A percentile compares a stretch with the other conserved stretches of the same genome.
Conservation (phyloP, 2,797 vertebrate genomes). For the Echeneis naucrates region DNA sequence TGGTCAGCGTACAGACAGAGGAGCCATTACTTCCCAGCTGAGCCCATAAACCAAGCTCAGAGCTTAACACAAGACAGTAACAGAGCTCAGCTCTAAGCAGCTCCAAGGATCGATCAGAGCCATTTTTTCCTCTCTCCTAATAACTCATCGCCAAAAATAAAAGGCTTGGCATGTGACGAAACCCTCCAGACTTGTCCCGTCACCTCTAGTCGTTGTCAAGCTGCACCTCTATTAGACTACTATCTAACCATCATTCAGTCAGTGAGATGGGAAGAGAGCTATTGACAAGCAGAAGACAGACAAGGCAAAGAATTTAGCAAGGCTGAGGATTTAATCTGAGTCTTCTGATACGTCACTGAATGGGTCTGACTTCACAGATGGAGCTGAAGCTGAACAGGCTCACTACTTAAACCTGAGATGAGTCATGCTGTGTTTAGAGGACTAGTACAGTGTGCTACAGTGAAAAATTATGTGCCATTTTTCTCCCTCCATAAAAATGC, state of each 20-base stretch:
- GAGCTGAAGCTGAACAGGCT: slow-evolving; percentile 30
- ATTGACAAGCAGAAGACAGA: slow-evolving; percentile 34
- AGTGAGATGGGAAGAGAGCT: slow-evolving; percentile 4
- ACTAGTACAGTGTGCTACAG: background rate
- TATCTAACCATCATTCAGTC: slow-evolving; percentile 47
- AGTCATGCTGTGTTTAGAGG: slow-evolving; percentile 22
- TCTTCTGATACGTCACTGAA: slow-evolving; percentile 28
- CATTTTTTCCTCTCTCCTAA: slow-evolving; percentile 7
- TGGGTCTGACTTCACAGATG: slow-evolving; percentile 31
- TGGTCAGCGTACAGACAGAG: slow-evolving; percentile 67
- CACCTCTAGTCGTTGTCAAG: slow-evolving; percentile 49
- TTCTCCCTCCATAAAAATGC: background rate
- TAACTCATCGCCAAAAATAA: slow-evolving; percentile 46
- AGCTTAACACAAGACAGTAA: slow-evolving; percentile 65
- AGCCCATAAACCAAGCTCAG: slow-evolving; percentile 64
- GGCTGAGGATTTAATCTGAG: slow-evolving; percentile 31
- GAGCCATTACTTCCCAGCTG: slow-evolving; percentile 70
- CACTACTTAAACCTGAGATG: slow-evolving; percentile 13
- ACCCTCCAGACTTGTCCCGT: slow-evolving; percentile 39
- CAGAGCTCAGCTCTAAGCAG: slow-evolving; percentile 50
- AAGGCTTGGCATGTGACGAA: slow-evolving; percentile 31
- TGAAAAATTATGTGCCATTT: slow-evolving; percentile 1
- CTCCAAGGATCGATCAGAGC: slow-evolving; percentile 46
- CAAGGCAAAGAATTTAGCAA: slow-evolving; percentile 6
- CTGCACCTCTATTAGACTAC: slow-evolving; percentile 41